Evolutionary conservation across 2,113 vertebrate species (phyloP).

Genomic region (Antechinus flavipes): DNA sequence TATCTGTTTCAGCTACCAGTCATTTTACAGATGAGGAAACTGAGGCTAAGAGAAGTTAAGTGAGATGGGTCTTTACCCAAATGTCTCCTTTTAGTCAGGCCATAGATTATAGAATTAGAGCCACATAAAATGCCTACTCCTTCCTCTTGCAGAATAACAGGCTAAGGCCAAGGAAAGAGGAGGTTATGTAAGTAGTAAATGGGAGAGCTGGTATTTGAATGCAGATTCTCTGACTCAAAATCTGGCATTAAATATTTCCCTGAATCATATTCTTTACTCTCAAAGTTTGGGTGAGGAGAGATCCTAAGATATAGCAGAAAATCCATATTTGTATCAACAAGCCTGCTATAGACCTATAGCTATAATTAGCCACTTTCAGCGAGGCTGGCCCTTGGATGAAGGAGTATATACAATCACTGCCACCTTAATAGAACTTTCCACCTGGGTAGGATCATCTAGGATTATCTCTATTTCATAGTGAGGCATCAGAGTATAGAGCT

Average conservation of each 20-base stretch:
- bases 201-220: neutral
- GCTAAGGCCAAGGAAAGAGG: neutral
- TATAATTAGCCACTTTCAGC: neutral
- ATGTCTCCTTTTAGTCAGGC: neutral
- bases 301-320: neutral
- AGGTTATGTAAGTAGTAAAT: neutral
- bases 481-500: neutral
- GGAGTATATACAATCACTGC: neutral
- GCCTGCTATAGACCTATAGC: neutral
- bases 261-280: neutral
- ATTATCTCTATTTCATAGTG: neutral
- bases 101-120: neutral
- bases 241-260: neutral
- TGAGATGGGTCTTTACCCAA: neutral
- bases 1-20: neutral
- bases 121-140: neutral
- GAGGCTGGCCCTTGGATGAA: neutral
- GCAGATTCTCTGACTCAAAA: neutral
- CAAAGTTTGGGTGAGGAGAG: neutral
- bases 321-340: neutral
- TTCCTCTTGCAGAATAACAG: neutral
- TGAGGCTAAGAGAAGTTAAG: neutral
- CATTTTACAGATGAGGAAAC: neutral
- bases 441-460: neutral
- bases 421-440: neutral